Base-by-base conservation (phyloP, 1,140 invertebrate genomes). In the Zaprionus capensis region DNA sequence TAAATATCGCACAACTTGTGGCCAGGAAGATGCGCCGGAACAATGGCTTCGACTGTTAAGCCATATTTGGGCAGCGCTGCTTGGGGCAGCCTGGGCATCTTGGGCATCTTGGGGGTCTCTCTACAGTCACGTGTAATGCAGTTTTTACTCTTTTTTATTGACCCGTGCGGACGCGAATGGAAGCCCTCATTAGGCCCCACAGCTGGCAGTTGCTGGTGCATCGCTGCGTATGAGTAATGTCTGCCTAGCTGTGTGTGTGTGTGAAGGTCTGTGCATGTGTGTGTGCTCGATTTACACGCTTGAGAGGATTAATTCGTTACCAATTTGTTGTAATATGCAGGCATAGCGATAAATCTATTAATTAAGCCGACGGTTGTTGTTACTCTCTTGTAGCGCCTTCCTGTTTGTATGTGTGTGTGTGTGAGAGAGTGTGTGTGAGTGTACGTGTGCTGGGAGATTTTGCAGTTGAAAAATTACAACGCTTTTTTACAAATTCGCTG, bases 251-350 rank as follows among this genome's bases (percentile, higher is more conserved):
- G 68, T 38, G 17, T 26, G 24, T 57, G 38, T 51, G 20, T 59
- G 20, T 41, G 24, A 51, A 38, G 26, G 20, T 41, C n/a, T 34
- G 20, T 31, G 24, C 46, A 38, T 38, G 20, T 71, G 55, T 53
- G 34, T 66, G n/a, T 56, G 64, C 53, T 57, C 72, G 72, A 66
- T 85, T 91, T 86, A 77, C 86, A 91, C 86, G 72, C 78, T 78
- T 80, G 82, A 80, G 79, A 88, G 84, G 85, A 91, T 91, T 91
- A 91, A 91, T 91, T 86, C 82, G 87, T 86, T 91, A 91, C 65
- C 86, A 91, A 91, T 81, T 81, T 86, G 80, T 80, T 83, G 76
- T 87, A 88, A 88, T 86, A 91, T 86, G 66, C 78, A 78, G 71
- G 74, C 68, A 86, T 80, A 82, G 80, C 74, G 76, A 91, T 91